These are phyloP conservation scores for Apaloderma vittatum DNA, from an alignment of 2,113 vertebrate genomes.

Conservation along the genomic window DNA sequence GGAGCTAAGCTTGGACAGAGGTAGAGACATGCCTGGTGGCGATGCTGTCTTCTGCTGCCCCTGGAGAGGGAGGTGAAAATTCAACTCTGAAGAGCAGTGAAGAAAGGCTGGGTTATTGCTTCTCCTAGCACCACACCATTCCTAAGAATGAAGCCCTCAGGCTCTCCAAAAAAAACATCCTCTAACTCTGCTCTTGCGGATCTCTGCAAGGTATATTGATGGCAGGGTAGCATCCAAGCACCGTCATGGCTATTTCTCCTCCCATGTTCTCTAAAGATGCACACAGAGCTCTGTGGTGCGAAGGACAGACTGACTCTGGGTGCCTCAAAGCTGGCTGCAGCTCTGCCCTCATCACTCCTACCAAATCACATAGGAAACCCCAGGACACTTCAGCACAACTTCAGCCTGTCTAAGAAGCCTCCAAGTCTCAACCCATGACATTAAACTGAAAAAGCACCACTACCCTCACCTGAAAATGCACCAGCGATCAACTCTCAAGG, in stretches of 20 bases:
- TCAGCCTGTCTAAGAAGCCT: background rate
- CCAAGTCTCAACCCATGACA: background rate
- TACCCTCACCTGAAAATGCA: background rate
- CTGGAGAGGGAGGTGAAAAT: background rate
- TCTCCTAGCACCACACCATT: background rate
- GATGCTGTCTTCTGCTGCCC: background rate
- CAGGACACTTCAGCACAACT: background rate
- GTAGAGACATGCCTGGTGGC: background rate
- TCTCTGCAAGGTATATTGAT: too few species aligned
- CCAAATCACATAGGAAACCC: background rate
- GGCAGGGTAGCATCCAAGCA: background rate
- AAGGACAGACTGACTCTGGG: fast-evolving
- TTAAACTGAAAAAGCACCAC: background rate
- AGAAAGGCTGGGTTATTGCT: background rate
- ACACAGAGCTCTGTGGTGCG: background rate
- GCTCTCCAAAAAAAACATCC: background rate
- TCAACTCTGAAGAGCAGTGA: background rate
- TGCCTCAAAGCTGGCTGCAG: background rate
- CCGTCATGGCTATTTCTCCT: fast-evolving
- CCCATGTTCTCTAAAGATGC: background rate
- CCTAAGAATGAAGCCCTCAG: background rate
- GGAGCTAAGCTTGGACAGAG: background rate
- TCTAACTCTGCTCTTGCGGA: background rate
- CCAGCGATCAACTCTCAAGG: background rate
- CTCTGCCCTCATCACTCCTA: background rate